Evolutionary conservation across 2,113 vertebrate species (phyloP).

Genomic region (Vombatus ursinus): DNA sequence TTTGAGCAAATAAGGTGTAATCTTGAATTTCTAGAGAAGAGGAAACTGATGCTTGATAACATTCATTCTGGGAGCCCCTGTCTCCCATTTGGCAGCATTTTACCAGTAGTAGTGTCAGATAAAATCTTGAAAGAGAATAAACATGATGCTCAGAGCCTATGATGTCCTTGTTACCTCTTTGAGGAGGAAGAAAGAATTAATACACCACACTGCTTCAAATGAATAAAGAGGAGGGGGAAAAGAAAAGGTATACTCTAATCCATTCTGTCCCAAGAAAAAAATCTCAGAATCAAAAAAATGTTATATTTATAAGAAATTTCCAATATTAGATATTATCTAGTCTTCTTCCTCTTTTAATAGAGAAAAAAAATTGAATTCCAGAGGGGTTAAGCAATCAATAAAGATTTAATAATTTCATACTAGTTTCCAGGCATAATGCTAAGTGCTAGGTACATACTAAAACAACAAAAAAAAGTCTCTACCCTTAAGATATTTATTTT

Average conservation of each 20-base stretch:
- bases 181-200: slow-evolving; percentile 38
- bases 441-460: background rate
- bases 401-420: background rate
- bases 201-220: background rate
- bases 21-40: slow-evolving; percentile 70
- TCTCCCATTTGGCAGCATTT: slow-evolving; percentile 58
- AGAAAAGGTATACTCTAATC: background rate
- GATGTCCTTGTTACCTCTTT: slow-evolving; percentile 69
- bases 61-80: slow-evolving; percentile 28
- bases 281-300: background rate
- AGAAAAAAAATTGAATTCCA: background rate
- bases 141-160: slow-evolving; percentile 58
- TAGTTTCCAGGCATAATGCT: background rate
- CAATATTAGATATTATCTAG: background rate
- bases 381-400: background rate
- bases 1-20: slow-evolving; percentile 76
- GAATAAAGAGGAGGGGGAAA: background rate
- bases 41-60: slow-evolving; percentile 50
- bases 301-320: background rate
- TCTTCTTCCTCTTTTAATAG: background rate
- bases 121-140: slow-evolving; percentile 57
- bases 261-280: slow-evolving; percentile 28
- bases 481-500: background rate
- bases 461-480: background rate
- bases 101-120: slow-evolving; percentile 69